phyloP scores from a whole-genome alignment of 2,888 invertebrate species.

The Chaetoderma sp. region DNA sequence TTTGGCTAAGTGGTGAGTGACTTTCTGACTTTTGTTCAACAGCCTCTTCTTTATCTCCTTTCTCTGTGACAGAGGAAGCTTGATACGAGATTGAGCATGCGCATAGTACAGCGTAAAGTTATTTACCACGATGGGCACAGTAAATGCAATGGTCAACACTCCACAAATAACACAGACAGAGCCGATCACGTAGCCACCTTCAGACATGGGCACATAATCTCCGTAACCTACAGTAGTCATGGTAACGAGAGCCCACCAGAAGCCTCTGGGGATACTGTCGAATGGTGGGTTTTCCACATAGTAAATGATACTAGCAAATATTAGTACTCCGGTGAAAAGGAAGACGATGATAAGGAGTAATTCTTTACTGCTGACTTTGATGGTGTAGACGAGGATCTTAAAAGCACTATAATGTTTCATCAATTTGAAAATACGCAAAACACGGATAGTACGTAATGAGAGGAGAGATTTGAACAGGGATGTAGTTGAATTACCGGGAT shows the following conservation, averaged over 20 bases:
- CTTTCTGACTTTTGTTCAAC: conserved; percentile 54
- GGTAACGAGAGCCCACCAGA: conserved; percentile 69
- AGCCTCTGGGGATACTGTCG: conserved; percentile 65
- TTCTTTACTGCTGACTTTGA: conserved; percentile 66
- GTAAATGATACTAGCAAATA: conserved; percentile 67
- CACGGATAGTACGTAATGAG: conserved; percentile 60
- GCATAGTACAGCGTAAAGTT: conserved; percentile 67
- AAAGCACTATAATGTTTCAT: conserved; percentile 69
- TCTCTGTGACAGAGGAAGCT: conserved; percentile 58
- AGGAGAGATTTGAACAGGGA: conserved; percentile 54
- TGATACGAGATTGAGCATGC: conserved; percentile 64
- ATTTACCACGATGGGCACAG: conserved; percentile 67
- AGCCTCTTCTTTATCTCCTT: conserved; percentile 55
- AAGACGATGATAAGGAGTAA: conserved; percentile 66
- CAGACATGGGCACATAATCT: conserved; percentile 62
- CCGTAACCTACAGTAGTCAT: conserved; percentile 69
- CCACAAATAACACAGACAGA: conserved; percentile 65
- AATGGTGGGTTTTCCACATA: conserved; percentile 63
- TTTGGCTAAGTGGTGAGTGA: conserved; percentile 46
- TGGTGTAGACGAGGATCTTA: conserved; percentile 65
- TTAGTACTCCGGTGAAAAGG: conserved; percentile 65
- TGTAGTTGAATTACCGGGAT: conserved; percentile 43
- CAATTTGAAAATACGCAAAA: conserved; percentile 67
- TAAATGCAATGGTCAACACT: conserved; percentile 66
- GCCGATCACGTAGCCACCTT: conserved; percentile 63